These are phyloP conservation scores for Pelusios castaneus DNA, from an alignment of 2,113 vertebrate genomes.

Conservation along the genomic window DNA sequence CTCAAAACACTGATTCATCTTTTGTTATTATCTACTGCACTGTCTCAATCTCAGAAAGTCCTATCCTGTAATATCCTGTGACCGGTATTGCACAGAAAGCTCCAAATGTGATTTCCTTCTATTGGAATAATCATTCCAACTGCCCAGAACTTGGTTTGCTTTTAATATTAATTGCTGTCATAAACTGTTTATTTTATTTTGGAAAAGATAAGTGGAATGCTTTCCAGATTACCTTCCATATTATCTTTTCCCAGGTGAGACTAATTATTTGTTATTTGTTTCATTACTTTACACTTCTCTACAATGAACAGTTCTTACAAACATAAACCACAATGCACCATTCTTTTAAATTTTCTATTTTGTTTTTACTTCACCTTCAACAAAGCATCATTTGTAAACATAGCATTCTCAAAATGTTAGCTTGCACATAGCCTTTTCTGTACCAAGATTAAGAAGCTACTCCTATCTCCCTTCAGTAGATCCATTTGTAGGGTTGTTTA, in stretches of 20 bases:
- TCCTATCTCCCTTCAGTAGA: not conserved
- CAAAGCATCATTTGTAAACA: not conserved
- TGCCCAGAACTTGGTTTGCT: not conserved
- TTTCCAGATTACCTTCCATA: not conserved
- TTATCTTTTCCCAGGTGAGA: not conserved
- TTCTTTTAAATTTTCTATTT: not conserved
- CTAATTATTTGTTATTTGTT: not conserved
- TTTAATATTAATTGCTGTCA: not conserved
- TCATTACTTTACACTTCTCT: not conserved
- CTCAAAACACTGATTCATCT: not conserved
- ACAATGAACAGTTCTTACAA: not conserved
- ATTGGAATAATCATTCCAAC: not conserved
- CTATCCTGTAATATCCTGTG: not conserved
- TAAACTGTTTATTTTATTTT: not conserved
- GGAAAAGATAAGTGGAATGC: too few relatives aligned
- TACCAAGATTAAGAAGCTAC: not conserved
- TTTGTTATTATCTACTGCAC: not conserved
- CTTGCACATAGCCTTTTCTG: fast-evolving
- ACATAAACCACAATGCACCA: not conserved
- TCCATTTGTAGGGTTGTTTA: not conserved
- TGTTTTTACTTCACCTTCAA: fast-evolving
- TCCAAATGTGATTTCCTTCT: not conserved
- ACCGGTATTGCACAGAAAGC: not conserved
- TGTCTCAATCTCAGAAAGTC: not conserved
- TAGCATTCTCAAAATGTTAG: not conserved